Base-by-base conservation (phyloP, 2,888 invertebrate species). In the Himalopsyche japonica region DNA sequence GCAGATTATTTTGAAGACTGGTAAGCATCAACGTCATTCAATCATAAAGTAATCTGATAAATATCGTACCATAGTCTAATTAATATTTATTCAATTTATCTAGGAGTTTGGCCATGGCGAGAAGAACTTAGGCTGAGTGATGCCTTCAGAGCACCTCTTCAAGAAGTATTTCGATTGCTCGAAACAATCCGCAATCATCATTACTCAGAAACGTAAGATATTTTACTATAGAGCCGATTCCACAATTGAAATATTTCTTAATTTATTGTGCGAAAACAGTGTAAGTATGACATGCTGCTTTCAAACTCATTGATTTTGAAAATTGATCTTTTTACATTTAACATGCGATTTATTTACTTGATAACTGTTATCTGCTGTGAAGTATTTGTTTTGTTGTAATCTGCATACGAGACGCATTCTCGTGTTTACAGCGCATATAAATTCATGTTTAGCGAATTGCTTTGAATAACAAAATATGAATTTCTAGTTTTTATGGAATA, bases 91-190 rank as follows among this genome's bases (percentile, higher is more conserved):
- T 64, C 70, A 20, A 8, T 30, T 20, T 78, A 81, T 84, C 6
- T 93, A 89, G 95, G 97, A 85, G 97, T 98, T 12, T 93, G 96
- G 86, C 98, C 98, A 83, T 98, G 98, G 98, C 94, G 94, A 83
- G 93, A 94, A 86, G 95, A 96, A 88, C 92, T 98, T 87, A 94
- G 95, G 87, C 92, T 97, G 88, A 96, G 96, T 89, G 98, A 98
- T 93, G 98, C 98, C 76, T 98, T 98, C 90, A 93, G 98, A 88
- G 97, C 96, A 7, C 98, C 98, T 2, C 92, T 99, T 0, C 95
- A 96, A 88, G 97, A 97, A 92, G 96, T 96, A 30, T 99, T 98
- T 91, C 95, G 97, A 89, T 91, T 98, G 87, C 90, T 98, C 81
- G 97, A 98, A 91, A 94, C 96, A 84, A 94, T 98, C 87, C 94